A percentile compares a stretch with the other conserved stretches of the same genome.
Conservation (phyloP, 1,140 invertebrate species). For the Tetramorium alpestre region DNA sequence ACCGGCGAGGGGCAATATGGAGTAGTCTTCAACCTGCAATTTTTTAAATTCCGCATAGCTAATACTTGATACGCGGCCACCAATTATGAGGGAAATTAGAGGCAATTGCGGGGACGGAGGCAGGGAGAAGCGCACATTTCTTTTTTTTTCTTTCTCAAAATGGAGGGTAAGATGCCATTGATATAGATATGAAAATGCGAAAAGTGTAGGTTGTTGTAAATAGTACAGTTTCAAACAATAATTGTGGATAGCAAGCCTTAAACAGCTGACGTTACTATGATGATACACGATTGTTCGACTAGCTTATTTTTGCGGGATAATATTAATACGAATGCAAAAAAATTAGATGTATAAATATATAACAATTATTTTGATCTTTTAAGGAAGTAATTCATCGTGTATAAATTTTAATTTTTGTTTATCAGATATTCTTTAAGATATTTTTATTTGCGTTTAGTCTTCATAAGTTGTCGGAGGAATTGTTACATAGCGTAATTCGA, state of each 20-base stretch:
- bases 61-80: slow-evolving; percentile 40
- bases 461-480: not conserved
- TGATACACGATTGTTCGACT: not conserved
- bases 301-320: not conserved
- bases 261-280: slow-evolving; percentile 14
- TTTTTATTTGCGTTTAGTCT: not conserved
- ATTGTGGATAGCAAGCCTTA: not conserved
- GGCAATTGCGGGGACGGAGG: slow-evolving; percentile 17
- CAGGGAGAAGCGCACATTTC: slow-evolving; percentile 1
- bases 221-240: slow-evolving; percentile 7
- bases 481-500: not conserved
- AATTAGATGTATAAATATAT: not conserved
- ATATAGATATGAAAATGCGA: slow-evolving; percentile 12
- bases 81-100: slow-evolving; percentile 41
- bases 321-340: not conserved
- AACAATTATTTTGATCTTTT: not conserved
- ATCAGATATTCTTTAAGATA: not conserved
- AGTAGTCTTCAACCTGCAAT: slow-evolving; percentile 50
- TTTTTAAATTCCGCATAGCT: slow-evolving; percentile 43
- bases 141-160: not conserved
- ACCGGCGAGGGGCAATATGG: not conserved
- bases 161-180: not conserved
- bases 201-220: slow-evolving; percentile 24
- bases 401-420: not conserved
- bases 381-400: not conserved